phyloP scores from a whole-genome alignment of 2,888 invertebrate species.

The Melinopterus prodromus region DNA sequence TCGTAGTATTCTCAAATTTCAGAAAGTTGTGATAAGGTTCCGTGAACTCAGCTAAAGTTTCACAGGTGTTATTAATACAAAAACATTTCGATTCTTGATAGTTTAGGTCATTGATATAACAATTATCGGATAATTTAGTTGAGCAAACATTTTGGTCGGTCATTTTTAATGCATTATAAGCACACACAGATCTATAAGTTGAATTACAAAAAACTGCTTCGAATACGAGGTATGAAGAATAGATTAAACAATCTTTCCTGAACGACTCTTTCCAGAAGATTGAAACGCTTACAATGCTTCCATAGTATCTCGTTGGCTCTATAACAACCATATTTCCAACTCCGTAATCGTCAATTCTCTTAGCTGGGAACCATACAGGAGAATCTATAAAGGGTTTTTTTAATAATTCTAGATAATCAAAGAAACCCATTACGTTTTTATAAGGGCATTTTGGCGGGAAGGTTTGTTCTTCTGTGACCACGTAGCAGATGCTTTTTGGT shows the following conservation, averaged over 20 bases:
- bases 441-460: constrained; percentile 35
- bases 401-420: constrained; percentile 28
- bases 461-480: constrained; percentile 26
- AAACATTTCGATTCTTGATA: constrained; percentile 30
- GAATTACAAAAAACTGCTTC: constrained; percentile 32
- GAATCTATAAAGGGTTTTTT: constrained; percentile 18
- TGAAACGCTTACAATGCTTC: constrained; percentile 24
- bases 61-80: constrained; percentile 24
- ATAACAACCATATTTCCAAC: constrained; percentile 27
- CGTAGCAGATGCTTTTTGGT: constrained; percentile 30
- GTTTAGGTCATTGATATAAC: constrained; percentile 30
- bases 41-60: constrained; percentile 30
- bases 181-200: constrained; percentile 31
- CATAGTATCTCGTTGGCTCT: constrained; percentile 32
- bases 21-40: constrained; percentile 35
- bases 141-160: constrained; percentile 26
- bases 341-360: constrained; percentile 23
- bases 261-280: constrained; percentile 30
- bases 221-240: constrained; percentile 14
- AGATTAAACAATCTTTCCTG: constrained; percentile 33
- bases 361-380: constrained; percentile 36
- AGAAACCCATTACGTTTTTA: constrained; percentile 28
- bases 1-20: background rate
- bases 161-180: constrained; percentile 30
- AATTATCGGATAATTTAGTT: constrained; percentile 24